Percentiles rank a stretch among this genome's conserved stretches.
Conservation (phyloP, 2,113 vertebrate species). For the Entosphenus tridentatus region DNA sequence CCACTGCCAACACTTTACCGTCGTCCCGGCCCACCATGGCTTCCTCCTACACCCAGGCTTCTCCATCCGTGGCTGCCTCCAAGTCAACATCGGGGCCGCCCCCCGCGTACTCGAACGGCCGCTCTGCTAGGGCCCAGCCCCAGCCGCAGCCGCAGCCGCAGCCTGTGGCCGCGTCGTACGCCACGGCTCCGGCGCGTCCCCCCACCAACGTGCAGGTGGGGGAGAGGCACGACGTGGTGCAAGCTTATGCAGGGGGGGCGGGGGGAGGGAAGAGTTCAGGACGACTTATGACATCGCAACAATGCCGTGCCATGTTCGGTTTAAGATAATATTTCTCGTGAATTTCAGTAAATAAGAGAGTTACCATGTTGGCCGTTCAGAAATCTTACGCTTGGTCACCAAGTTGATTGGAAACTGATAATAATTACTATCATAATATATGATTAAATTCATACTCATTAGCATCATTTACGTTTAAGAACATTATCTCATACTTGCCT, state of each 20-base stretch:
- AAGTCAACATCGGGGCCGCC: background rate
- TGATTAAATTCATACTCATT: too few species aligned
- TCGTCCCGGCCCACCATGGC: background rate
- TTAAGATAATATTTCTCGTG: background rate
- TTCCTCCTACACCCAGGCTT: constrained; percentile 1
- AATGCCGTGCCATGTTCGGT: background rate
- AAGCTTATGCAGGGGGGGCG: background rate
- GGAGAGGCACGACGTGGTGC: constrained; percentile 2
- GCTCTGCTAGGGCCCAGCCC: too few species aligned
- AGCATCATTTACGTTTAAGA: too few species aligned
- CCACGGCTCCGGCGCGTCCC: background rate
- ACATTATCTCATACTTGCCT: too few species aligned
- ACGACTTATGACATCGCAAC: background rate
- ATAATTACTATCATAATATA: too few species aligned
- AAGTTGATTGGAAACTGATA: background rate
- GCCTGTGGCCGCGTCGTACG: background rate
- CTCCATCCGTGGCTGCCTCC: background rate
- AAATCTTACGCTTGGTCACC: background rate
- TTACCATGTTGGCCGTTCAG: background rate
- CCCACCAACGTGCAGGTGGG: background rate
- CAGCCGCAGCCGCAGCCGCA: background rate
- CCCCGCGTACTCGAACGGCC: constrained; percentile 1
- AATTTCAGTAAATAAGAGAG: background rate
- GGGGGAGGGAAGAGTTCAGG: background rate
- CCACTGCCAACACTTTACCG: background rate